These are phyloP conservation scores for Nettapus auritus DNA, from an alignment of 2,113 vertebrate genomes.

Conservation along the genomic window DNA sequence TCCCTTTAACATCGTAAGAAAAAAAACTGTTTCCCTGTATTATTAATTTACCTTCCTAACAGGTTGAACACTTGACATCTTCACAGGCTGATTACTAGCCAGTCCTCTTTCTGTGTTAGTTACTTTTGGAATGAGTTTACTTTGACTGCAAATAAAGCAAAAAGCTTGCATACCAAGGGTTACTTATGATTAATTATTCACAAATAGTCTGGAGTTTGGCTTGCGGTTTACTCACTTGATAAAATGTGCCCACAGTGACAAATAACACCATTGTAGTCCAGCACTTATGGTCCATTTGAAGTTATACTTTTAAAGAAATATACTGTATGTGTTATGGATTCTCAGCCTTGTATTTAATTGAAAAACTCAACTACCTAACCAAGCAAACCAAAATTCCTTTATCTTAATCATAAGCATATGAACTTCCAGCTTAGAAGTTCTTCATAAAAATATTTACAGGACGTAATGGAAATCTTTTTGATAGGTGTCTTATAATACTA, in stretches of 20 bases:
- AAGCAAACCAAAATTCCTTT: background rate
- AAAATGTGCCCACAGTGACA: background rate
- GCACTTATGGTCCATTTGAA: background rate
- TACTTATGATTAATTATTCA: background rate
- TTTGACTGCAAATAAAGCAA: background rate
- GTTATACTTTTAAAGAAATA: conserved; percentile 20
- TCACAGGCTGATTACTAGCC: background rate
- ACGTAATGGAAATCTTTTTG: conserved; percentile 57
- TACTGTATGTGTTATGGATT: conserved; percentile 25
- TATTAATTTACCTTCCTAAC: background rate
- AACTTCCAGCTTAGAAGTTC: conserved; percentile 60
- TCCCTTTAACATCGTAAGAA: background rate
- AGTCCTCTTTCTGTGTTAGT: background rate
- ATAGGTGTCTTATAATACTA: conserved; percentile 59
- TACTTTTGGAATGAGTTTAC: conserved; percentile 16
- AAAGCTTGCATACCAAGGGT: background rate
- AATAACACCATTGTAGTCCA: conserved; percentile 27
- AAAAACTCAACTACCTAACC: background rate
- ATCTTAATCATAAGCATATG: conserved; percentile 57
- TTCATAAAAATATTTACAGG: conserved; percentile 66
- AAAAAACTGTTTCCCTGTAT: background rate
- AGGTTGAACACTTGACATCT: background rate
- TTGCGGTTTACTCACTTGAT: background rate
- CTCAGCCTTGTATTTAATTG: background rate
- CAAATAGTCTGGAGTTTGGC: background rate